These are phyloP conservation scores for Trichechus manatus DNA, from an alignment of 2,113 vertebrate genomes.

Conservation along the genomic window DNA sequence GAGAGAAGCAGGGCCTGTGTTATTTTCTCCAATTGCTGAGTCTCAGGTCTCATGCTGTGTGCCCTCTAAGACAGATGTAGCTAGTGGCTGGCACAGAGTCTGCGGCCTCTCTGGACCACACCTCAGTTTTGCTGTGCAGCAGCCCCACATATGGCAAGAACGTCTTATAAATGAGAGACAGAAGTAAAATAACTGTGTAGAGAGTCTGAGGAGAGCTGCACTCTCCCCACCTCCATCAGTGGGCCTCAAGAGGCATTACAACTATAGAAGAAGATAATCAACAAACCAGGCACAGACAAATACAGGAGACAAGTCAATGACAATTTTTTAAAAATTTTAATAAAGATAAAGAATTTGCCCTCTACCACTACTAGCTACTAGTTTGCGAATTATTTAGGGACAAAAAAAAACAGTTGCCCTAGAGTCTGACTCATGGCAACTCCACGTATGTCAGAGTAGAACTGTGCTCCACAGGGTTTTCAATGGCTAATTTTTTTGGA, in stretches of 20 bases:
- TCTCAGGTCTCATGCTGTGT: background rate
- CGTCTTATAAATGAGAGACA: constrained; percentile 8
- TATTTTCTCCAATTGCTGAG: background rate
- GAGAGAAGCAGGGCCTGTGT: background rate
- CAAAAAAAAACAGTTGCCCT: no score
- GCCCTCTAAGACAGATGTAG: background rate
- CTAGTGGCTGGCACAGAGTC: background rate
- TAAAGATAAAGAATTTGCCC: background rate
- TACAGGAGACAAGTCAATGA: background rate
- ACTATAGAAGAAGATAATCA: background rate
- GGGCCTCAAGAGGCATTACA: background rate
- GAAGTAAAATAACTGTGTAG: background rate
- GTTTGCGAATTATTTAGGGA: background rate
- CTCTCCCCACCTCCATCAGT: background rate
- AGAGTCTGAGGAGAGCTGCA: background rate
- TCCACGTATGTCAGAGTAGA: no score
- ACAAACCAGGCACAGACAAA: background rate
- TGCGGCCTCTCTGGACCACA: background rate
- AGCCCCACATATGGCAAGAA: background rate
- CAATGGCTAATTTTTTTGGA: no score
- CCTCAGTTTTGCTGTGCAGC: background rate
- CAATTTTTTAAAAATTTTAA: background rate
- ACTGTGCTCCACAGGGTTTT: no score
- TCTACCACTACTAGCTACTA: background rate
- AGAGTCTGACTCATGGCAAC: no score